Base-by-base conservation (phyloP, 2,113 vertebrate genomes). In the Australoheros scitulus region DNA sequence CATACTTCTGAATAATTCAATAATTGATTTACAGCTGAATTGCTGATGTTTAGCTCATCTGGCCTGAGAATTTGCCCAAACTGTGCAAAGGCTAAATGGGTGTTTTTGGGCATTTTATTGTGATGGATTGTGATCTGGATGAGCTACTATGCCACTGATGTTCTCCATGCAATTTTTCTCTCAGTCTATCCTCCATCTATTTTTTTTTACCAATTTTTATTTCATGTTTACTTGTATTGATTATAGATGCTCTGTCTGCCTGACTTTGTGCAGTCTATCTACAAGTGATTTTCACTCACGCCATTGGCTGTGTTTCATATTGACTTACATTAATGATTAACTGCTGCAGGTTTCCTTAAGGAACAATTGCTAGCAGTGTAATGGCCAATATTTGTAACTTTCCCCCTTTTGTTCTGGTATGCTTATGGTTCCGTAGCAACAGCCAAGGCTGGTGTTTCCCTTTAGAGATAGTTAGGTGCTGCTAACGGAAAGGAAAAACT, bases 151-250 rank as follows among this genome's bases (percentile, higher is more conserved):
- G 6, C 6, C 50, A 70, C 22, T 29, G 41, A 68, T 50, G 64
- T 18, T 38, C 36, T 24, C 50, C 29, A 32, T 64, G 74, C 61
- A n/a, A 50, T 50, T 22, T 76, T 34, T 38, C 68, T 47, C 7
- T 61, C 11, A 32, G n/a, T 78, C 61, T 26, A 4, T 52, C 24
- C 52, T 76, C 59, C 20, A 24, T 87, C 43, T 43, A 8, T 74
- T 56, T 79, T 82, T 65, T 63, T 57, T 56, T n/a, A n/a, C n/a
- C n/a, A n/a, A n/a, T n/a, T 41, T 17, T 41, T 13, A 34, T 79
- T 38, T 83, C 50, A 32, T 11, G 83, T 75, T 76, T 61, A 24
- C 43, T 65, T 75, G 78, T 72, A 91, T 83, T 65, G 83, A 91
- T 89, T 76, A 43, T 24, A 41, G 29, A 57, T 61, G 32, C 9